These are phyloP conservation scores for Clivina fossor DNA, from an alignment of 2,888 invertebrate species.

Conservation along the genomic window DNA sequence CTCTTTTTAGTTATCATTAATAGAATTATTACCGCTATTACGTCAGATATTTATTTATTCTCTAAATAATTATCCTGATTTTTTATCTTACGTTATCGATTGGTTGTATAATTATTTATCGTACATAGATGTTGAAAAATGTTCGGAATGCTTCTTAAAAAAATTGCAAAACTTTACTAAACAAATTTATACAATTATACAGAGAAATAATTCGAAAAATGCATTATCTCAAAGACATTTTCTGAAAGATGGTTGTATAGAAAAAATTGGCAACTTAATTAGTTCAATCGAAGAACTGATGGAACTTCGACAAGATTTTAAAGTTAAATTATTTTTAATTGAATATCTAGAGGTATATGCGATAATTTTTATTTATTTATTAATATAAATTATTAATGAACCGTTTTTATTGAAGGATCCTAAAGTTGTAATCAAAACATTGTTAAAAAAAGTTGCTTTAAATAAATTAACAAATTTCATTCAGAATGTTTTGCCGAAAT, in stretches of 20 bases:
- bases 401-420: conserved; percentile 41
- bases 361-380: not conserved
- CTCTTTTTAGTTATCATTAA: conserved; percentile 40
- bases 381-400: not conserved
- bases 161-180: conserved; percentile 11
- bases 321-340: conserved; percentile 7
- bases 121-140: too few relatives aligned
- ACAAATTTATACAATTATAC: conserved; percentile 12
- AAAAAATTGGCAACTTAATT: conserved; percentile 15
- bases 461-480: conserved; percentile 42
- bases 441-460: conserved; percentile 40
- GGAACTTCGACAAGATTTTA: conserved; percentile 13
- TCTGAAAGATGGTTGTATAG: conserved; percentile 42
- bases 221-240: conserved; percentile 8
- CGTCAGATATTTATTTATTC: conserved; percentile 48
- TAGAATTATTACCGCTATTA: conserved; percentile 46
- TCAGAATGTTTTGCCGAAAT: conserved; percentile 50
- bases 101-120: conserved; percentile 45
- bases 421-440: conserved; percentile 41
- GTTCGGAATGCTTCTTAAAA: too few relatives aligned
- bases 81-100: conserved; percentile 43
- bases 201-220: conserved; percentile 2
- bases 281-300: conserved; percentile 9
- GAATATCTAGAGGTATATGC: conserved; percentile 22
- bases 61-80: conserved; percentile 44